Conservation (phyloP, 2,113 vertebrate species). For the Sclerurus mexicanus region DNA sequence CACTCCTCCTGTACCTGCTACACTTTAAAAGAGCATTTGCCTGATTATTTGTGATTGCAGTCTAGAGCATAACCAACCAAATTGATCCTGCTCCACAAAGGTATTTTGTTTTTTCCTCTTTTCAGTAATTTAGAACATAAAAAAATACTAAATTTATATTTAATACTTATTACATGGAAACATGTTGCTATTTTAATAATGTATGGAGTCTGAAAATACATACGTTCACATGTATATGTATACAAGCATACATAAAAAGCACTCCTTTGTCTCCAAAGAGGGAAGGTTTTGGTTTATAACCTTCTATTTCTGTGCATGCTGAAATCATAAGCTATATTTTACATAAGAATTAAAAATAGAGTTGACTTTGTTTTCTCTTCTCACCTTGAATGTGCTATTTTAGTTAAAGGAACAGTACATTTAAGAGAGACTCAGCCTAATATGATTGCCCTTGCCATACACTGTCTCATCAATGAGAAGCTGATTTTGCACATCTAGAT, state of each 20-base stretch:
- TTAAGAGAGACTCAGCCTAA: neutral
- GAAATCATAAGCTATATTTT: neutral
- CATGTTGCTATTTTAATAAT: neutral
- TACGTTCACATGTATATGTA: neutral
- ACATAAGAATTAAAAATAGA: constrained; percentile 22
- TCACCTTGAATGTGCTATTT: constrained; percentile 38
- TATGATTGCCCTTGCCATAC: constrained; percentile 5
- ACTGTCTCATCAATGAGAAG: neutral
- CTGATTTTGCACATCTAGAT: neutral
- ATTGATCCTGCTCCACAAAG: neutral
- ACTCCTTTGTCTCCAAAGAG: neutral
- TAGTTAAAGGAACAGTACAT: neutral
- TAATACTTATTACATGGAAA: neutral
- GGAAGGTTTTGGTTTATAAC: neutral
- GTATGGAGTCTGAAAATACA: neutral
- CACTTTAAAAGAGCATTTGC: neutral
- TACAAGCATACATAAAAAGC: neutral
- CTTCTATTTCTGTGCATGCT: neutral
- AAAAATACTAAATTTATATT: neutral
- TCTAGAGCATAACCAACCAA: neutral
- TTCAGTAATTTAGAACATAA: neutral
- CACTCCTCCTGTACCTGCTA: neutral
- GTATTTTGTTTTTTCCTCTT: neutral
- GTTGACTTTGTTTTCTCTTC: constrained; percentile 6
- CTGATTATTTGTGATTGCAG: neutral